These are phyloP conservation scores for Fulmarus glacialis DNA, from an alignment of 2,113 vertebrate genomes.

Conservation along the genomic window DNA sequence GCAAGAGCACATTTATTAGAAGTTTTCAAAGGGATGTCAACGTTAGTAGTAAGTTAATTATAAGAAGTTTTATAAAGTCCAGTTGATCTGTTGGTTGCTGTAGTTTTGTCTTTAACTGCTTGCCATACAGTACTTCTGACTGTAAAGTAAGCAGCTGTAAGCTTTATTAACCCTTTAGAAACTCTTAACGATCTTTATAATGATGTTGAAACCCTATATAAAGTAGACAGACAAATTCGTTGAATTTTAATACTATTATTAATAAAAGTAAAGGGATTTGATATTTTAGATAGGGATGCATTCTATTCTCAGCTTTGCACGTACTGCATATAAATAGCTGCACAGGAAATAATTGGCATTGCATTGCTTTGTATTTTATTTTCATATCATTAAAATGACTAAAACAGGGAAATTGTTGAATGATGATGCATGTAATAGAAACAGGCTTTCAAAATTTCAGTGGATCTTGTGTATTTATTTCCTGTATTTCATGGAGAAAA, in stretches of 20 bases:
- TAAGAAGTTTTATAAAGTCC: neutral
- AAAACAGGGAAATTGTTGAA: neutral
- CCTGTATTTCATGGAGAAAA: neutral
- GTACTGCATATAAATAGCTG: neutral
- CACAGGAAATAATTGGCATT: neutral
- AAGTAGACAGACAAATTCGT: neutral
- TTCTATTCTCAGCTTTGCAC: neutral
- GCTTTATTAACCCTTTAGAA: neutral
- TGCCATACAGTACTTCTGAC: neutral
- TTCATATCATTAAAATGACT: neutral
- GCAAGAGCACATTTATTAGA: neutral
- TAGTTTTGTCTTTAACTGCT: neutral
- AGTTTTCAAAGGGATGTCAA: neutral
- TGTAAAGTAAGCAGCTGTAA: neutral
- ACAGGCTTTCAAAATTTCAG: neutral
- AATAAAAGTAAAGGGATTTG: neutral
- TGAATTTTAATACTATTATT: neutral
- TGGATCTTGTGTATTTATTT: neutral
- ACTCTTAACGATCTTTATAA: neutral
- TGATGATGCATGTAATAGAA: neutral
- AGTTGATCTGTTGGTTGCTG: neutral
- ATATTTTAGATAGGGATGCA: neutral
- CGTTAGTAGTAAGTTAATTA: neutral
- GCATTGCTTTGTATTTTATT: neutral
- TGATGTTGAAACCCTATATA: neutral